Evolutionary conservation across 2,797 vertebrate genomes (phyloP), one percentile per base, ranked within the genome.

Genomic region (Chanos chanos): DNA sequence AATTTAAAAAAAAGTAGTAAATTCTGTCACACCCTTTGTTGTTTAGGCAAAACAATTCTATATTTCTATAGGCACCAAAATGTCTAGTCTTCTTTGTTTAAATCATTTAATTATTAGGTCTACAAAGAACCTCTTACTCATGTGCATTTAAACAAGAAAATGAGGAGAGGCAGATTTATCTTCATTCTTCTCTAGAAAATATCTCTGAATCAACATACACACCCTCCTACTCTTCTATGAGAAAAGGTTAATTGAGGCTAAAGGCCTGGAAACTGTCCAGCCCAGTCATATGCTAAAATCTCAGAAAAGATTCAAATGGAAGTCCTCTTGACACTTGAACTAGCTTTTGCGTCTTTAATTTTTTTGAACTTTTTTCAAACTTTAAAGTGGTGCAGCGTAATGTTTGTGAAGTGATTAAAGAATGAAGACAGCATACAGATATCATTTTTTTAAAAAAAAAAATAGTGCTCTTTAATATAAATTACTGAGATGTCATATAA

Each of bases 391-490:
- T 16, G 15, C 13, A 3, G 39, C 16, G 16, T 15, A 5, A 39
- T 16, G 7, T 40, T n/a, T 21, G 4, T 7, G 22, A 51, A 28
- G 7, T 4, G 39, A 9, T 30, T 48, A 31, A 51, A 37, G 52
- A 40, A 4, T 67, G 61, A 70, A 34, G 44, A 79, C 66, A 81
- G 57, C 27, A 64, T 6, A 60, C 71, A 39, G 63, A 58, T 13
- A 64, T 34, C 28, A 64, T 72, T 79, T 65, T 64, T 86, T 77
- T 86, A 86, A 79, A 79, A 86, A 92, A 85, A 96, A 97, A 97
- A 96, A 95, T 96, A 96, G 85, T 90, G 84, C 81, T 92, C 84
- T 95, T 99, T 97, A 98, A 94, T 98, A 97, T 97, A 98, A 99
- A 95, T 97, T 97, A 98, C 78, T 88, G 87, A 92, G 92, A 92